Evolutionary conservation across 2,113 vertebrate species (phyloP).

Genomic region (Gasterosteus nipponicus): DNA sequence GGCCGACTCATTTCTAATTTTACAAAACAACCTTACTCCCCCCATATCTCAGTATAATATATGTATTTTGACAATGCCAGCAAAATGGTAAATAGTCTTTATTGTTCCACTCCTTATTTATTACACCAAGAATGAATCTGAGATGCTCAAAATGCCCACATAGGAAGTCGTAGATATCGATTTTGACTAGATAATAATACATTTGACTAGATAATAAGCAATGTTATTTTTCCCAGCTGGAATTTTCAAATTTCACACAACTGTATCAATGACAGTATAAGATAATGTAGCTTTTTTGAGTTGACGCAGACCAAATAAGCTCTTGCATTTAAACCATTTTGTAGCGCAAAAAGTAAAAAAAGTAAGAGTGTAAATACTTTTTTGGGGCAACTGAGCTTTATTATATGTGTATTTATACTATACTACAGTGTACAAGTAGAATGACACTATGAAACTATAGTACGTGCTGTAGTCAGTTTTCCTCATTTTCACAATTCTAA

Average conservation of each 20-base stretch:
- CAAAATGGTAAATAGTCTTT: not conserved
- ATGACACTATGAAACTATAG: slow-evolving; percentile 55
- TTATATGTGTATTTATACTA: slow-evolving; percentile 61
- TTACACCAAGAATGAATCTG: not conserved
- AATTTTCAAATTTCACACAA: not conserved
- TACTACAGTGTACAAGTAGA: slow-evolving; percentile 65
- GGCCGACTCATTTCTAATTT: not conserved
- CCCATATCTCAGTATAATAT: not conserved
- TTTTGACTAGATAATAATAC: not conserved
- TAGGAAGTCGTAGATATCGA: not conserved
- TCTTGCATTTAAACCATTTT: slow-evolving; percentile 38
- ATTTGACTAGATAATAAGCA: not conserved
- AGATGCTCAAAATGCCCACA: not conserved
- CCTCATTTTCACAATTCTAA: slow-evolving; percentile 61
- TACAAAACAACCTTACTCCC: not conserved
- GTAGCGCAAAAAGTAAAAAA: slow-evolving; percentile 47
- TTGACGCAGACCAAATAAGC: not conserved
- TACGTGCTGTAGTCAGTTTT: slow-evolving; percentile 67
- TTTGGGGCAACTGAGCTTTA: slow-evolving; percentile 60
- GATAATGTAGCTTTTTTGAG: not conserved
- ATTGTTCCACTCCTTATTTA: not conserved
- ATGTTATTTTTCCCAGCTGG: not conserved
- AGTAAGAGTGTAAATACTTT: slow-evolving; percentile 51
- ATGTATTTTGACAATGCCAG: not conserved
- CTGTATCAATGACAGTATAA: not conserved